Base-by-base conservation (phyloP, 2,797 vertebrate species). In the Allobates femoralis region DNA sequence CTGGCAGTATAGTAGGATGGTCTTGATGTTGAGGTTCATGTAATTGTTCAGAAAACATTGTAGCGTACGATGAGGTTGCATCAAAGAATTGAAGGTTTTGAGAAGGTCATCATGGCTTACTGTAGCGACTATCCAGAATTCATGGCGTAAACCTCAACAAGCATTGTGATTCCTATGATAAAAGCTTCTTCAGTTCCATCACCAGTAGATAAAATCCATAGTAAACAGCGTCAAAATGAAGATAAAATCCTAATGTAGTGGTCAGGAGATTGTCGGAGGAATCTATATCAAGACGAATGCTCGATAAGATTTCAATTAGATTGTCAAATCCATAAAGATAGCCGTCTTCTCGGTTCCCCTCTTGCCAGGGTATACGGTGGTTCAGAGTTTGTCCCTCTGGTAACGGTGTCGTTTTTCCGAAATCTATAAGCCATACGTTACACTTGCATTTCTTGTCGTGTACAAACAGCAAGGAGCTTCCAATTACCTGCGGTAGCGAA, bases 391-490 rank as follows among this genome's bases (percentile, higher is more conserved):
- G 95, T 90, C 96, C 97, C 12, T 97, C 96, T 0, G 96, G 96
- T 41, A 99, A 93, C 51, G 93, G 93, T 0, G 96, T 99, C 85
- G 98, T 99, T 93, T 97, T 99, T 74, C 98, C 98, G 91, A 99
- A 99, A 94, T 99, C 98, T 5, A 99, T 99, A 83, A 99, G 96
- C 98, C 98, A 99, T 78, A 99, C 95, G 10, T 98, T 94, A 0
- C 97, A 97, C 1, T 92, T 96, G 83, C 96, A 95, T 19, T 92
- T 97, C 90, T 96, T 95, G 91, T 99, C 97, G 0, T 99, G 98
- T 90, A 99, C 97, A 89, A 99, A 99, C 90, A 99, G 96, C 89
- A 99, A 96, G 3, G 98, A 99, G 94, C 98, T 99, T 91, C 98
- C 98, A n/a, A 99, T 97, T 23, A 99, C 97, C 98, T 99, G 41